phyloP scores from a whole-genome alignment of 2,797 vertebrate genomes.

The Aeoliscus strigatus region DNA sequence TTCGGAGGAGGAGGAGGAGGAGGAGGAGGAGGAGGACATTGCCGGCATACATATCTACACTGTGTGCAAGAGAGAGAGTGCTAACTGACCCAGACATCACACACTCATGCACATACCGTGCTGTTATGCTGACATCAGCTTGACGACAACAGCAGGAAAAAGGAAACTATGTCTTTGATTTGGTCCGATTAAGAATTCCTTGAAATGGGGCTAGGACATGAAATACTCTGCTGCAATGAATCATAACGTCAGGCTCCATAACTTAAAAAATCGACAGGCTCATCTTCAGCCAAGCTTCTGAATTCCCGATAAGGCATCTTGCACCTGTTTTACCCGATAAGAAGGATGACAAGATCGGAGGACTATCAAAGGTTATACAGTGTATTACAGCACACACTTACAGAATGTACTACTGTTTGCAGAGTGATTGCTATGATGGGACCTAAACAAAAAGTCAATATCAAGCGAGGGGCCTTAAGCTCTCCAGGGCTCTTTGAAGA shows the following conservation, averaged over 20 bases:
- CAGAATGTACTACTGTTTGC: constrained; percentile 58
- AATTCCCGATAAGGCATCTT: constrained; percentile 56
- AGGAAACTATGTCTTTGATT: constrained; percentile 59
- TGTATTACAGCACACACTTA: constrained; percentile 58
- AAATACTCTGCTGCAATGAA: constrained; percentile 47
- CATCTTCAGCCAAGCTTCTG: constrained; percentile 29
- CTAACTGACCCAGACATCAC: constrained; percentile 48
- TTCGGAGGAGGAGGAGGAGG: constrained; percentile 69
- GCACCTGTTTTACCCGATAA: constrained; percentile 55
- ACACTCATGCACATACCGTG: constrained; percentile 20
- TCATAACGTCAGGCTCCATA: constrained; percentile 43
- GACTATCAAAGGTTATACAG: constrained; percentile 65
- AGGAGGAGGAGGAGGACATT: constrained; percentile 72
- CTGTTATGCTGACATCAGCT: constrained; percentile 63
- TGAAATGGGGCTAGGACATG: constrained; percentile 40
- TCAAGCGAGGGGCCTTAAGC: constrained; percentile 63
- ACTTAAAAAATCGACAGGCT: constrained; percentile 32
- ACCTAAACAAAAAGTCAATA: constrained; percentile 74
- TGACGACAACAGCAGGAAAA: constrained; percentile 51
- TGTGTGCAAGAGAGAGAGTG: constrained; percentile 24
- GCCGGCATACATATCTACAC: constrained; percentile 83
- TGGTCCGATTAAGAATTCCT: constrained; percentile 61
- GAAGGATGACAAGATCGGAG: constrained; percentile 48
- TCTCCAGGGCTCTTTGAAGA: constrained; percentile 61
- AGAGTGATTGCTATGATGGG: constrained; percentile 57